Evolutionary conservation across 2,888 invertebrate species (phyloP), one percentile per base, ranked within the genome.

Genomic region (Palloptera scutellata): DNA sequence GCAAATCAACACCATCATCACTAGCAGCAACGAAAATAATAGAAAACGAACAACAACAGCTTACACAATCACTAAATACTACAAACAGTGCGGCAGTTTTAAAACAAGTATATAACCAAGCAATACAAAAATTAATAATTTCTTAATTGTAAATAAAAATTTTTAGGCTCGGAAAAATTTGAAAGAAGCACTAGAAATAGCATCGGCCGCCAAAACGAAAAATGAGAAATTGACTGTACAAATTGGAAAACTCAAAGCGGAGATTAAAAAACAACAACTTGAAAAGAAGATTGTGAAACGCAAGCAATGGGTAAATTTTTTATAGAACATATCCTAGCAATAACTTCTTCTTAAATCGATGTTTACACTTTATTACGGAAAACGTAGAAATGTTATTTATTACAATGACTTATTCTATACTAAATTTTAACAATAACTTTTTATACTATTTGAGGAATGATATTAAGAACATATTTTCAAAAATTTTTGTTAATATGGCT

Each of bases 301-400:
- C 4, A 79, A 81, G 20, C 80, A 76, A 64, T 83, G 84, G 77
- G 78, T 77, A 74, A 60, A 53, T 45, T n/a, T 52, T 55, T 55
- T 40, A 55, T 19, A 30, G 11, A 6, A n/a, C 13, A 40, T 30
- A 20, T 30, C 6, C 20, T 61, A 8, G 41, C 13, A 30, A 30
- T 6, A 4, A 30, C 30, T 30, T 30, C n/a, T n/a, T n/a, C n/a
- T 30, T 6, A 30, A 30, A 6, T 2, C 3, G 30, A 30, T 30
- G 30, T 30, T 30, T 30, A 30, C 2, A 30, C 30, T 30, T 30
- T 30, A 30, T 30, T 30, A 30, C 3, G 6, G 6, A 30, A 30
- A 30, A 30, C 30, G 6, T 30, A 30, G 2, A 30, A 30, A 30
- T 30, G 3, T 30, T 6, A 30, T 30, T n/a, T 30, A 30, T 30